A percentile compares a stretch with the other conserved stretches of the same genome.
These are phyloP conservation scores for Eclectus roratus DNA, from an alignment of 2,113 vertebrate genomes.

Conservation along the genomic window DNA sequence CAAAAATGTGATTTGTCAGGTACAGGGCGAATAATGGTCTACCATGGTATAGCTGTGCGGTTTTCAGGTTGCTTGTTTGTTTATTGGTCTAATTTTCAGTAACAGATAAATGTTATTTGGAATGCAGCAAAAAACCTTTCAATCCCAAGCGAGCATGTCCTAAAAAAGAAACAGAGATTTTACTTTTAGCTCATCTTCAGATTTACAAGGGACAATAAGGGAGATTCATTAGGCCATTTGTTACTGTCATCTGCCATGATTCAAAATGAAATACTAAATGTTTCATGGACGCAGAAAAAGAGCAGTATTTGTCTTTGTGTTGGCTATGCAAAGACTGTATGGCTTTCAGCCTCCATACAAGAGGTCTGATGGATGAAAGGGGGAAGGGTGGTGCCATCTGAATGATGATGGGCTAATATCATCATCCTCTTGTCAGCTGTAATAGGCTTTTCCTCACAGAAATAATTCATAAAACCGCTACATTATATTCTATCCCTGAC, in stretches of 20 bases:
- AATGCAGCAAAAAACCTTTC: slow-evolving; percentile 33
- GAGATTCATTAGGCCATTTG: slow-evolving; percentile 99
- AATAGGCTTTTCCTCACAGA: slow-evolving; percentile 99
- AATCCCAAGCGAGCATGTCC: slow-evolving; percentile 33
- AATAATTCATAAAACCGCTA: slow-evolving; percentile 99
- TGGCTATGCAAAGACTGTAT: slow-evolving; percentile 82
- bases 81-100: slow-evolving; percentile 61
- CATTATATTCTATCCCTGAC: slow-evolving; percentile 97
- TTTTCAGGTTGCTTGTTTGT: slow-evolving; percentile 27
- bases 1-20: not conserved
- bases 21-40: not conserved
- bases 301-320: slow-evolving; percentile 98
- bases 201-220: slow-evolving; percentile 93
- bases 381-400: slow-evolving; percentile 93
- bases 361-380: slow-evolving; percentile 96
- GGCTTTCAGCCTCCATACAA: slow-evolving; percentile 83
- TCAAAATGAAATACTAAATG: slow-evolving; percentile 99
- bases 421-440: slow-evolving; percentile 99
- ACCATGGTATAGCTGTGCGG: not conserved
- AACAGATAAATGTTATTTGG: slow-evolving; percentile 22
- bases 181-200: slow-evolving; percentile 86
- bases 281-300: slow-evolving; percentile 98
- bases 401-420: slow-evolving; percentile 99
- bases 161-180: slow-evolving; percentile 73
- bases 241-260: slow-evolving; percentile 97